phyloP scores from a whole-genome alignment of 2,888 invertebrate species.

The Eristalis intricaria region DNA sequence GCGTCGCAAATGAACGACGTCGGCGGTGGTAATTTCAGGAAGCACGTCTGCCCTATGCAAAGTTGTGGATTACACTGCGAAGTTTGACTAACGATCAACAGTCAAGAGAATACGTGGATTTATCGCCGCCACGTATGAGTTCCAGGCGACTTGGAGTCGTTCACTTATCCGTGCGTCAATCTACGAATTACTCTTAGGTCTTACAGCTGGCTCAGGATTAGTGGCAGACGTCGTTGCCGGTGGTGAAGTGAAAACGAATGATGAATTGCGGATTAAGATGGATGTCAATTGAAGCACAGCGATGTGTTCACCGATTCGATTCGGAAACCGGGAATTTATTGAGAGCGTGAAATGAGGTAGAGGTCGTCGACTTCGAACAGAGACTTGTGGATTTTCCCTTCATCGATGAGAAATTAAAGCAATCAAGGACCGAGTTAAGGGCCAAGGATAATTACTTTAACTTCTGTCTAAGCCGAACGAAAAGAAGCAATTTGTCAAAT shows the following conservation, averaged over 20 bases:
- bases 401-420: too few species aligned
- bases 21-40: constrained; percentile 51
- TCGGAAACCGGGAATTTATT: too few species aligned
- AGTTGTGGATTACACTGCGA: constrained; percentile 25
- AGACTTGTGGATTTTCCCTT: too few species aligned
- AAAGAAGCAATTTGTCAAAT: too few species aligned
- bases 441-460: too few species aligned
- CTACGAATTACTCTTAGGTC: not conserved
- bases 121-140: constrained; percentile 26
- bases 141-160: not conserved
- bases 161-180: not conserved
- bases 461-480: too few species aligned
- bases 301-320: too few species aligned
- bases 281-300: not conserved
- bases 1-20: constrained; percentile 36
- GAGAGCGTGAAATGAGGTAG: too few species aligned
- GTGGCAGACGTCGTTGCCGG: not conserved
- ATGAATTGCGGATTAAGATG: not conserved
- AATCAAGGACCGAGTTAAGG: too few species aligned
- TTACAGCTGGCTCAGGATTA: not conserved
- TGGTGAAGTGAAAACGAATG: not conserved
- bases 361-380: too few species aligned
- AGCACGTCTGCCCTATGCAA: constrained; percentile 49
- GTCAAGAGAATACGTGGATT: constrained; percentile 7
- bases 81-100: not conserved